phyloP scores from a whole-genome alignment of 2,888 invertebrate genomes.

The Hypercompe scribonia region DNA sequence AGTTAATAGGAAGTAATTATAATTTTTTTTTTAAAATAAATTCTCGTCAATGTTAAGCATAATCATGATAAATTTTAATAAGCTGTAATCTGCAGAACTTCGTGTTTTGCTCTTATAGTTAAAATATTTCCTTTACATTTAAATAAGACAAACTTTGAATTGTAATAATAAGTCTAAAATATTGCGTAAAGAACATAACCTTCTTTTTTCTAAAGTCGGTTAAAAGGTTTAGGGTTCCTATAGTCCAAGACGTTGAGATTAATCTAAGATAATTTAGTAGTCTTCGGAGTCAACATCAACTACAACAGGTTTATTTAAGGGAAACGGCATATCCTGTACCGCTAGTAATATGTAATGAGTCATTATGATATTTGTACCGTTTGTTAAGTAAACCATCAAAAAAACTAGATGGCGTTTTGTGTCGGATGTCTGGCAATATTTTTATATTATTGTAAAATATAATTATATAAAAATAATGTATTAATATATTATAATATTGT shows the following conservation, averaged over 20 bases:
- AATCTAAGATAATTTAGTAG: background rate
- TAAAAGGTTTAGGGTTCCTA: background rate
- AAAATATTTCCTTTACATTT: background rate
- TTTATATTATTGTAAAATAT: no score
- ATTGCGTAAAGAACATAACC: no score
- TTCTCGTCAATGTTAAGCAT: background rate
- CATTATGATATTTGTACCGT: no score
- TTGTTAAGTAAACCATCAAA: no score
- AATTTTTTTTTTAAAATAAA: background rate
- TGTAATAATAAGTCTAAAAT: background rate
- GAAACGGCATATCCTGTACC: no score
- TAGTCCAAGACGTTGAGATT: background rate
- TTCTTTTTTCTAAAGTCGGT: background rate
- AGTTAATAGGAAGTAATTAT: background rate
- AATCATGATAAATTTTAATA: background rate
- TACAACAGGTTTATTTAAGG: constrained; percentile 2
- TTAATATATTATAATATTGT: no score
- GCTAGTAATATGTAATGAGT: no score
- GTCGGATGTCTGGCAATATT: no score
- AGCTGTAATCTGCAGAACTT: background rate
- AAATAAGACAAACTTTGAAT: background rate
- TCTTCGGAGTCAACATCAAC: background rate
- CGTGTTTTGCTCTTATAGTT: background rate
- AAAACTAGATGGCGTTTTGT: no score
- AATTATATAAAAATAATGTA: no score